Evolutionary conservation across 2,797 vertebrate genomes (phyloP).

Genomic region (Emydoidea blandingii): DNA sequence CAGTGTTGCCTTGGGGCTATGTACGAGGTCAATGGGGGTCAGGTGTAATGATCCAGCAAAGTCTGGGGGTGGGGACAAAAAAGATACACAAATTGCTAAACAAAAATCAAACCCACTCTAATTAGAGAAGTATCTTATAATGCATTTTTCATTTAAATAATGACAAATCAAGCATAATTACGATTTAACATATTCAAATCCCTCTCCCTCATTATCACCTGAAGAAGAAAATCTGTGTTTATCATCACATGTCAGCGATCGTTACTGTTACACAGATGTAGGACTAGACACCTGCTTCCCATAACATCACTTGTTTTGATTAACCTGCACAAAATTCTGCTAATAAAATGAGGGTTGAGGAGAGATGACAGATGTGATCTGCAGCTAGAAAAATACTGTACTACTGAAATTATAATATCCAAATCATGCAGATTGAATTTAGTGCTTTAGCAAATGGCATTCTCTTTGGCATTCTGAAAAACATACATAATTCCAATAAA

Average conservation of each 20-base stretch:
- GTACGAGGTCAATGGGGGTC: neutral
- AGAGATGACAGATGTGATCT: neutral
- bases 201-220: constrained; percentile 29
- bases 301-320: constrained; percentile 17
- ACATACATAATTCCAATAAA: neutral
- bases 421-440: neutral
- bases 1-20: neutral
- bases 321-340: neutral
- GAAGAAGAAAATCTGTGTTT: neutral
- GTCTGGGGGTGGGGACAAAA: neutral
- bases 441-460: neutral
- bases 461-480: constrained; percentile 12
- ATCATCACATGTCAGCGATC: neutral
- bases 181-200: neutral
- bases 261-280: constrained; percentile 30
- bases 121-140: neutral
- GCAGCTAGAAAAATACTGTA: neutral
- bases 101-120: neutral
- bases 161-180: constrained; percentile 6
- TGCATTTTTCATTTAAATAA: neutral
- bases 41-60: constrained; percentile 22
- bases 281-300: constrained; percentile 19
- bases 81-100: neutral
- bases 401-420: neutral
- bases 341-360: neutral